These are phyloP conservation scores for Sitta europaea DNA, from an alignment of 2,113 vertebrate genomes.

Conservation along the genomic window DNA sequence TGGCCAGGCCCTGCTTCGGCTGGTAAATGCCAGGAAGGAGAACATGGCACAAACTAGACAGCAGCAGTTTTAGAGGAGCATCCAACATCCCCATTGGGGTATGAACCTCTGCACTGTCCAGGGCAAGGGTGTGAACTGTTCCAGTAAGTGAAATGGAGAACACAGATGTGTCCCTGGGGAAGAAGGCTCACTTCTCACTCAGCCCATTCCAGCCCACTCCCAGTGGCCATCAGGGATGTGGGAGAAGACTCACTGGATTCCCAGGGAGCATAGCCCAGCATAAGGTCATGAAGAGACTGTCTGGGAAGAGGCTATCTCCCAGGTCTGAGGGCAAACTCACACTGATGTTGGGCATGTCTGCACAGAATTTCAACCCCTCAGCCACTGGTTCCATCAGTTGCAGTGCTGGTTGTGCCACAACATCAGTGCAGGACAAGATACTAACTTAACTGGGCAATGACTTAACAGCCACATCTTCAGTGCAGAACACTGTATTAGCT, in stretches of 20 bases:
- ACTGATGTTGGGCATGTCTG: rapidly evolving
- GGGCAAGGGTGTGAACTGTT: neutral
- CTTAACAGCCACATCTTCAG: neutral
- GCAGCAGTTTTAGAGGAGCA: neutral
- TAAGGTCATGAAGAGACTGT: neutral
- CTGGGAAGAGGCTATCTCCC: neutral
- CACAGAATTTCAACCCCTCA: neutral
- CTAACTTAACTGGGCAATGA: neutral
- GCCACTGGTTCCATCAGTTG: neutral
- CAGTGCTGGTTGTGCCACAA: rapidly evolving
- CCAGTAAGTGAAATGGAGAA: neutral
- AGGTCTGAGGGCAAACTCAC: neutral
- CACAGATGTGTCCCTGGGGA: rapidly evolving
- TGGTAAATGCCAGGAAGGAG: neutral
- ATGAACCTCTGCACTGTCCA: neutral
- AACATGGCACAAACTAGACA: neutral
- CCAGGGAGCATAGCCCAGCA: neutral
- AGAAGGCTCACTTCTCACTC: neutral
- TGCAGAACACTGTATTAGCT: neutral
- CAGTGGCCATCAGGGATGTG: rapidly evolving
- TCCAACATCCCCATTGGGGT: rapidly evolving
- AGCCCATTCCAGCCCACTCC: neutral
- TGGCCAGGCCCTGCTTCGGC: rapidly evolving
- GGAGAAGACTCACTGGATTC: neutral
- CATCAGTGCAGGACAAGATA: neutral